These are phyloP conservation scores for Lepus americanus DNA, from an alignment of 2,113 vertebrate genomes.

Conservation along the genomic window DNA sequence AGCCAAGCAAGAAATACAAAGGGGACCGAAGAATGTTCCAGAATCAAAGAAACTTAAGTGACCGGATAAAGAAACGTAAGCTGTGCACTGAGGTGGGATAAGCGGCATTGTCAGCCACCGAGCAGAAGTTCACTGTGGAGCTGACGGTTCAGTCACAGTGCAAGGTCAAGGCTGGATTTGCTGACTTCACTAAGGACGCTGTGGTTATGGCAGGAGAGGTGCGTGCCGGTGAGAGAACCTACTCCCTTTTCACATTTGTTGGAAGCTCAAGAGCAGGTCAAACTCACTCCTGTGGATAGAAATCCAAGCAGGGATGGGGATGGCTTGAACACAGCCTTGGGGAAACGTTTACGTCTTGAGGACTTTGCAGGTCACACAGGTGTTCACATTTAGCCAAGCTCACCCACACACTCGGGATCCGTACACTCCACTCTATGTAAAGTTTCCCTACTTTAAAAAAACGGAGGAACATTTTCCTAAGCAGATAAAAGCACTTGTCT, in stretches of 20 bases:
- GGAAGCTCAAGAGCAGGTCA: neutral
- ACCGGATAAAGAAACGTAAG: neutral
- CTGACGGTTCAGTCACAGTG: rapidly evolving
- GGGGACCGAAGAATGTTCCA: neutral
- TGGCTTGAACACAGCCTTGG: neutral
- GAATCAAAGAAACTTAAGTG: neutral
- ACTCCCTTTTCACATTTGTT: neutral
- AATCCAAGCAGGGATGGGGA: neutral
- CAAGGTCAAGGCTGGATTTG: rapidly evolving
- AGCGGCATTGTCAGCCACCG: neutral
- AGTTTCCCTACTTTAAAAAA: neutral
- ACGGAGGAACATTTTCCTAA: neutral
- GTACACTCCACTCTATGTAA: neutral
- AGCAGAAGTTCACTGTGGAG: neutral
- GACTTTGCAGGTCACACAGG: neutral
- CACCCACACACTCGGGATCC: neutral
- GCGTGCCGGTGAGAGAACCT: neutral
- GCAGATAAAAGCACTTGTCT: neutral
- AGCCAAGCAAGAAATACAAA: neutral
- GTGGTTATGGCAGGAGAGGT: too few species aligned
- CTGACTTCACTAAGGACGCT: neutral
- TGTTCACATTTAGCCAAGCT: neutral
- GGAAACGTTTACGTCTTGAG: neutral
- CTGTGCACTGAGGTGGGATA: too few species aligned
- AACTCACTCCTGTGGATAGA: neutral